Conservation (phyloP, 2,797 vertebrate species). For the Heteromormyrus szaboi region DNA sequence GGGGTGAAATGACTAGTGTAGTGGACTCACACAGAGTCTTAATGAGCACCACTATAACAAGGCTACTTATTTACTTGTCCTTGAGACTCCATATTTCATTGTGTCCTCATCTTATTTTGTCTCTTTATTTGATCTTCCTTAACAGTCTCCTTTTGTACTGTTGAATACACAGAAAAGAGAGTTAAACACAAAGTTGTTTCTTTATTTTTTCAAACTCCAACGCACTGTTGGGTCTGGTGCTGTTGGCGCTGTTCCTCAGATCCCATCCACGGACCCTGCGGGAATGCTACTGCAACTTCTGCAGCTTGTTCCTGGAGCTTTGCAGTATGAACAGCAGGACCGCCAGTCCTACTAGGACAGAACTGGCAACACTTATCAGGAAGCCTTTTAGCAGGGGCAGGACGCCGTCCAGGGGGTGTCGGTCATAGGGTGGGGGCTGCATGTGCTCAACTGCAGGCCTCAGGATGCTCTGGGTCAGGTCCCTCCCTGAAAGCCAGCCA, state of each 20-base stretch:
- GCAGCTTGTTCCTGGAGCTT: conserved; percentile 19
- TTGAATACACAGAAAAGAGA: not conserved
- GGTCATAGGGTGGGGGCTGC: conserved; percentile 46
- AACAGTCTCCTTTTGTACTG: not conserved
- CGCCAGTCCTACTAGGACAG: conserved; percentile 32
- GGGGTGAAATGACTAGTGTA: not conserved
- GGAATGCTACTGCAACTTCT: not conserved
- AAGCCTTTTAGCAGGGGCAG: conserved; percentile 62
- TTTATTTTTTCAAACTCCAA: not conserved
- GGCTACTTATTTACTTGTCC: not conserved
- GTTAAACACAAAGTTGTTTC: not conserved
- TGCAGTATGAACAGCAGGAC: conserved; percentile 34
- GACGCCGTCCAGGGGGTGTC: conserved; percentile 47
- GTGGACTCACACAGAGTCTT: not conserved
- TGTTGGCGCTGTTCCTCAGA: not conserved
- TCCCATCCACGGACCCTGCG: not conserved
- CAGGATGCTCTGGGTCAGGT: conserved; percentile 43
- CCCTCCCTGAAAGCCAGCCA: not conserved
- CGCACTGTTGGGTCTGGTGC: not conserved
- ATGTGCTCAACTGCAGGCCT: conserved; percentile 61
- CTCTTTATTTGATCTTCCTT: not conserved
- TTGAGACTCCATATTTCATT: not conserved
- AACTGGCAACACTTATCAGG: conserved; percentile 57
- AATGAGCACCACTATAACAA: not conserved
- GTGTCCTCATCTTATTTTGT: not conserved